Percentiles rank a stretch among this genome's conserved stretches.
phyloP scores from a whole-genome alignment of 2,888 invertebrate species.

The Dilophus febrilis region DNA sequence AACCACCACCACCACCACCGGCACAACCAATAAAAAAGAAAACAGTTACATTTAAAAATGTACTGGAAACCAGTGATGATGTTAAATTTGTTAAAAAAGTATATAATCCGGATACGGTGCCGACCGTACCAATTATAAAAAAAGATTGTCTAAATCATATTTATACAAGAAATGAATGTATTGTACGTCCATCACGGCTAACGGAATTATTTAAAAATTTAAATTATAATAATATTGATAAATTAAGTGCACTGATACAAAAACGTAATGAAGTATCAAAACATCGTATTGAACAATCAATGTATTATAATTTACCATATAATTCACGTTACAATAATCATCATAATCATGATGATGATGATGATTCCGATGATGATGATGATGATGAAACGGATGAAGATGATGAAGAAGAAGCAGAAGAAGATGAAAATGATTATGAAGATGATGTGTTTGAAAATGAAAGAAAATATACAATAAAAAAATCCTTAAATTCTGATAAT shows the following conservation, averaged over 20 bases:
- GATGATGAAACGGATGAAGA: constrained; percentile 15
- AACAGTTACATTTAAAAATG: constrained; percentile 45
- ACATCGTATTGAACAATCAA: too few relatives aligned
- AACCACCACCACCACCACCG: not conserved
- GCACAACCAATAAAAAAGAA: constrained; percentile 32
- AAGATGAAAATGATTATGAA: not conserved
- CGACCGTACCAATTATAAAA: constrained; percentile 43
- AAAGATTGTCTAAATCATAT: constrained; percentile 36
- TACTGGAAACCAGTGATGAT: constrained; percentile 43
- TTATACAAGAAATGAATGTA: constrained; percentile 39
- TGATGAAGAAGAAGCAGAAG: not conserved
- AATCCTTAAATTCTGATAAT: too few relatives aligned
- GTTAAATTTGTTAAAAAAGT: constrained; percentile 39
- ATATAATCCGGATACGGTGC: constrained; percentile 40
- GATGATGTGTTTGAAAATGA: not conserved
- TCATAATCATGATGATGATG: constrained; percentile 13
- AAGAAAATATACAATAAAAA: too few relatives aligned
- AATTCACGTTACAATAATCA: too few relatives aligned
- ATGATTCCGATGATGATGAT: constrained; percentile 24
- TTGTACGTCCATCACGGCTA: constrained; percentile 42
- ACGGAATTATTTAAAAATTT: constrained; percentile 39
- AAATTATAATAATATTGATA: constrained; percentile 29
- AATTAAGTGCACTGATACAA: constrained; percentile 15
- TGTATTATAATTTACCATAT: too few relatives aligned
- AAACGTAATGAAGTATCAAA: too few relatives aligned